These are phyloP conservation scores for Bovichtus diacanthus DNA, from an alignment of 2,797 vertebrate genomes.

Conservation along the genomic window DNA sequence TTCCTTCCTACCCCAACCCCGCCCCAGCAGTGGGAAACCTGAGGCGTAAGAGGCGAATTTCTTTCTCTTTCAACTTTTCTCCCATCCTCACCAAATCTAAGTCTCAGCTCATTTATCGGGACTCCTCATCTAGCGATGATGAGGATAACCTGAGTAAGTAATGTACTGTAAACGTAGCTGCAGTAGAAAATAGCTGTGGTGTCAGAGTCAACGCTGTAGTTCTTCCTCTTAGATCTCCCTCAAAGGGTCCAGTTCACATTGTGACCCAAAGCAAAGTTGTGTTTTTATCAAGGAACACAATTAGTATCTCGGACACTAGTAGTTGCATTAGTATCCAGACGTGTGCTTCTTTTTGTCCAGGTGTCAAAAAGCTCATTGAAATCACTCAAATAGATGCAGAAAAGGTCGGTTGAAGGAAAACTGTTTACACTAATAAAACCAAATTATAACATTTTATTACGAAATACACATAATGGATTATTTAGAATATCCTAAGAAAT, in stretches of 20 bases:
- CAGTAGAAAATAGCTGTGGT: slow-evolving; percentile 55
- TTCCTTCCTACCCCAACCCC: slow-evolving; percentile 42
- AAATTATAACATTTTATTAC: neutral
- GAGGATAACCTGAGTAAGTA: slow-evolving; percentile 93
- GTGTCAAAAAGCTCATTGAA: neutral
- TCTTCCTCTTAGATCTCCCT: slow-evolving; percentile 25
- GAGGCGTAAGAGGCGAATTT: slow-evolving; percentile 89
- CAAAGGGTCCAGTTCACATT: neutral
- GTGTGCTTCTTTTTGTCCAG: neutral
- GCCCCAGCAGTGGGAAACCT: slow-evolving; percentile 82
- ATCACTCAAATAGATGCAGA: neutral
- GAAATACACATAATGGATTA: neutral
- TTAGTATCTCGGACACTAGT: neutral
- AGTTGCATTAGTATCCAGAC: neutral
- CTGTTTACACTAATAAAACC: neutral
- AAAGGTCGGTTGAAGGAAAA: neutral
- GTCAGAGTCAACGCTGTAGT: slow-evolving; percentile 32
- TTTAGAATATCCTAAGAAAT: neutral
- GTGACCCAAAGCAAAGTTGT: neutral
- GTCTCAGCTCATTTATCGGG: slow-evolving; percentile 87
- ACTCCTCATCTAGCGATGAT: slow-evolving; percentile 95
- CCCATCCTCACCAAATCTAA: slow-evolving; percentile 94
- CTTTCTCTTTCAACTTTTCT: slow-evolving; percentile 94
- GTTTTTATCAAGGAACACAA: neutral
- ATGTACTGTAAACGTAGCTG: slow-evolving; percentile 18